Evolutionary conservation across 2,113 vertebrate species (phyloP).

Genomic region (Oryzias melastigma): DNA sequence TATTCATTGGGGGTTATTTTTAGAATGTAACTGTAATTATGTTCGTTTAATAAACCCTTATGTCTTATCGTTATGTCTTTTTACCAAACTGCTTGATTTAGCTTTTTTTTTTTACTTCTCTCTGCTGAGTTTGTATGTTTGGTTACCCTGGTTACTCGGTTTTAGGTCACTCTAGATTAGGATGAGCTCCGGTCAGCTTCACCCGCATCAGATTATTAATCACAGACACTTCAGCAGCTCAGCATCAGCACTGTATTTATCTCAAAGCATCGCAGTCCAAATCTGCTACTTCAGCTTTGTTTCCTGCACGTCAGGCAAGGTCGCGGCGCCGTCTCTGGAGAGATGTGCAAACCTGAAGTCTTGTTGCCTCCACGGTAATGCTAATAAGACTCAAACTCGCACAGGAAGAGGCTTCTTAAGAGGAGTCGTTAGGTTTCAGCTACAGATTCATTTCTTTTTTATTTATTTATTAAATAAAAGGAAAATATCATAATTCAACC

Average conservation of each 20-base stretch:
- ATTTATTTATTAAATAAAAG: slow-evolving; percentile 29
- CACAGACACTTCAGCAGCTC: slow-evolving; percentile 36
- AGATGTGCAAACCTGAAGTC: slow-evolving; percentile 32
- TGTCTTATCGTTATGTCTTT: too few relatives aligned
- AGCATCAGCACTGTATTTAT: slow-evolving; percentile 64
- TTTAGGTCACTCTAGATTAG: slow-evolving; percentile 42
- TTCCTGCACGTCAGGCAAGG: slow-evolving; percentile 58
- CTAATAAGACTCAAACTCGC: slow-evolving; percentile 35
- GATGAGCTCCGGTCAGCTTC: slow-evolving; percentile 26
- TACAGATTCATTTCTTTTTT: slow-evolving; percentile 10
- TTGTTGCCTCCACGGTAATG: slow-evolving; percentile 42
- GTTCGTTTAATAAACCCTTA: too few relatives aligned
- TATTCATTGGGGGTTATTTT: too few relatives aligned
- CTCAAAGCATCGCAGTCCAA: slow-evolving; percentile 32
- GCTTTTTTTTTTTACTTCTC: background rate
- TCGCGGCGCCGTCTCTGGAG: slow-evolving; percentile 49
- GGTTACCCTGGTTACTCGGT: slow-evolving; percentile 48
- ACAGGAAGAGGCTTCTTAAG: slow-evolving; percentile 22
- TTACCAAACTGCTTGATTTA: too few relatives aligned
- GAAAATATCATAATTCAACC: slow-evolving; percentile 32
- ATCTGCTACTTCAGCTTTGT: slow-evolving; percentile 37
- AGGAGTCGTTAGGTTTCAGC: slow-evolving; percentile 60
- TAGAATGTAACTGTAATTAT: too few relatives aligned
- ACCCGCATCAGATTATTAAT: slow-evolving; percentile 33
- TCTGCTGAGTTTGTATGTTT: background rate